Evolutionary conservation across 2,113 vertebrate species (phyloP).

Genomic region (Myocastor coypus): DNA sequence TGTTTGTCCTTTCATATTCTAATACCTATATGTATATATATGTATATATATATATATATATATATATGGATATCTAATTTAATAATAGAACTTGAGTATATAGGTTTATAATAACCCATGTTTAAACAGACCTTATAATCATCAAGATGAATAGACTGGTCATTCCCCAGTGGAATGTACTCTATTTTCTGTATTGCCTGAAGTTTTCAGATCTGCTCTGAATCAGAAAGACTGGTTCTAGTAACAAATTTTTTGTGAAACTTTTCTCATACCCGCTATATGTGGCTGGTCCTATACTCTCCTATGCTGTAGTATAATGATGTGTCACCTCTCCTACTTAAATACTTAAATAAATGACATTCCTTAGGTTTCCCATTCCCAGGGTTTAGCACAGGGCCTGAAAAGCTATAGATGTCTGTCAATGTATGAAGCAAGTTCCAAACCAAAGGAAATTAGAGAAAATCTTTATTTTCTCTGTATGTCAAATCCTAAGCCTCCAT

Average conservation of each 20-base stretch:
- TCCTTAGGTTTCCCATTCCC: not conserved
- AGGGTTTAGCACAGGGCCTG: not conserved
- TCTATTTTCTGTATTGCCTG: slow-evolving; percentile 20
- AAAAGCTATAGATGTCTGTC: not conserved
- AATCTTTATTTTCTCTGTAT: not conserved
- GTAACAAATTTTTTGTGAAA: not conserved
- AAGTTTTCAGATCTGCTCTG: slow-evolving; percentile 27
- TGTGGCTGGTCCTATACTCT: not conserved
- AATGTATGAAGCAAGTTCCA: not conserved
- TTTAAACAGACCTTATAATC: not conserved
- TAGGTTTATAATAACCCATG: not conserved
- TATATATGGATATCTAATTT: slow-evolving; percentile 27
- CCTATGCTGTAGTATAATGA: not conserved
- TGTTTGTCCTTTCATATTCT: not conserved
- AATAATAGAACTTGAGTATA: slow-evolving; percentile 11
- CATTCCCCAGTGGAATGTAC: not conserved
- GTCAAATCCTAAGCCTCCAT: not conserved
- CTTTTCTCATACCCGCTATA: not conserved
- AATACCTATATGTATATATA: slow-evolving; percentile 1
- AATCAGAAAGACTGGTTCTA: slow-evolving; percentile 7
- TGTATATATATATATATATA: not conserved
- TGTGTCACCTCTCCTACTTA: not conserved
- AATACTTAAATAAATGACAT: not conserved
- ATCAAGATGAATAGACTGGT: not conserved
- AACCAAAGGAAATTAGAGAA: not conserved